Evolutionary conservation across 2,113 vertebrate genomes (phyloP), one percentile per base, ranked within the genome.

Genomic region (Perca fluviatilis): DNA sequence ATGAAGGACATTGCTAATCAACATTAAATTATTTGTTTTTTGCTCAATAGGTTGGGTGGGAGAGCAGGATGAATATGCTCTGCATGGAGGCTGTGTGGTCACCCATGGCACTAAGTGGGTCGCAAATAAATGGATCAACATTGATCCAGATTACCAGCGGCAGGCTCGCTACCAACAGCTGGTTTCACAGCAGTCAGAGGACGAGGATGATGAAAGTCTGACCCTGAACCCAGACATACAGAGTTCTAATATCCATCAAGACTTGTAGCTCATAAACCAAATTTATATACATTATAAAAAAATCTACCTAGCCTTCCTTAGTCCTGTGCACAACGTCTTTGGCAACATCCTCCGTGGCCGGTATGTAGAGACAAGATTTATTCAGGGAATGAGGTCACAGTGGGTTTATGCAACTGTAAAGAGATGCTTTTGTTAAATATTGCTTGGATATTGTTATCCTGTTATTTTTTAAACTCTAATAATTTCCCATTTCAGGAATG

Each of bases 81-180:
- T 99, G 88, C 98, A 99, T 0, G 98, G 98, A 6, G 98, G 98
- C 84, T 99, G 98, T 86, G 91, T 99, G 88, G 97, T 99, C 88
- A 98, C 97, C 4, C 95, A 91, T 1, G 98, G 98, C 67, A 98
- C 95, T 56, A 99, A 99, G 85, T 99, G 98, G 98, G 97, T 99
- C 0, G 98, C 98, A 82, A 99, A 99, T 95, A 99, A 98, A 91
- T 99, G 98, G 98, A 98, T 99, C 94, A 99, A 99, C n/a, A 97
- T 99, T 25, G 98, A 99, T 86, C 98, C 98, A 13, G 97, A 97
- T 91, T 96, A 95, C 77, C 89, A 94, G 71, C 96, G 98, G 14
- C 98, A 99, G 93, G 95, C 95, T 71, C 96, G 94, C 70, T 99
- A 97, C 92, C 97, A 98, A 90, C 96, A 97, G 86, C 94, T 98